Percentiles rank a stretch among this genome's conserved stretches.
Conservation (phyloP, 2,113 vertebrate genomes). For the Stomatorhinus ivindoensis region DNA sequence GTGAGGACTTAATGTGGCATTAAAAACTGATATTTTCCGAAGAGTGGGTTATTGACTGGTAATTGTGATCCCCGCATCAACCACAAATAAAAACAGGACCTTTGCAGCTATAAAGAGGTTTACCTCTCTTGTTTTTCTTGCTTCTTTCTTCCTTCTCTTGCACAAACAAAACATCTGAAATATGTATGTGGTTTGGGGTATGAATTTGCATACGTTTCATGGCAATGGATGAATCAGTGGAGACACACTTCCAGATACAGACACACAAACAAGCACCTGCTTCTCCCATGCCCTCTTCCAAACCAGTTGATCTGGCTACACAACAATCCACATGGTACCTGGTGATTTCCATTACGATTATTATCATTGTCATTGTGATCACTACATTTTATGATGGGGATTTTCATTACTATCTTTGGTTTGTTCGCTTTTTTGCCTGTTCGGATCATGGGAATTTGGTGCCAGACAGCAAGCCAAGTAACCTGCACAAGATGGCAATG, state of each 20-base stretch:
- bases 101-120: constrained; percentile 2
- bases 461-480: constrained; percentile 44
- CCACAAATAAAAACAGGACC: constrained; percentile 41
- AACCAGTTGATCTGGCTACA: constrained; percentile 30
- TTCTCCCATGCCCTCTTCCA: constrained; percentile 23
- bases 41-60: background rate
- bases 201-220: constrained; percentile 29
- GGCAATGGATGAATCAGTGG: constrained; percentile 2
- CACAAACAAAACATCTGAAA: constrained; percentile 8
- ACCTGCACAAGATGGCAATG: constrained; percentile 61
- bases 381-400: constrained; percentile 23
- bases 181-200: constrained; percentile 45
- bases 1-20: background rate
- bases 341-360: constrained; percentile 1
- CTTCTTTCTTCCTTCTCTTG: background rate
- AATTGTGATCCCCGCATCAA: background rate
- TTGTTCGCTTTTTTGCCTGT: constrained; percentile 34
- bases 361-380: constrained; percentile 15
- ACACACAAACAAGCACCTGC: constrained; percentile 39
- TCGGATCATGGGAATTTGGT: constrained; percentile 37
- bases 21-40: background rate
- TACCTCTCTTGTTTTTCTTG: background rate
- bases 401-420: constrained; percentile 45
- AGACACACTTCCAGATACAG: background rate
- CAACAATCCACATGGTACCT: constrained; percentile 30